Base-by-base conservation (phyloP, 1,140 invertebrate species). In the Aporrectodea caliginosa region DNA sequence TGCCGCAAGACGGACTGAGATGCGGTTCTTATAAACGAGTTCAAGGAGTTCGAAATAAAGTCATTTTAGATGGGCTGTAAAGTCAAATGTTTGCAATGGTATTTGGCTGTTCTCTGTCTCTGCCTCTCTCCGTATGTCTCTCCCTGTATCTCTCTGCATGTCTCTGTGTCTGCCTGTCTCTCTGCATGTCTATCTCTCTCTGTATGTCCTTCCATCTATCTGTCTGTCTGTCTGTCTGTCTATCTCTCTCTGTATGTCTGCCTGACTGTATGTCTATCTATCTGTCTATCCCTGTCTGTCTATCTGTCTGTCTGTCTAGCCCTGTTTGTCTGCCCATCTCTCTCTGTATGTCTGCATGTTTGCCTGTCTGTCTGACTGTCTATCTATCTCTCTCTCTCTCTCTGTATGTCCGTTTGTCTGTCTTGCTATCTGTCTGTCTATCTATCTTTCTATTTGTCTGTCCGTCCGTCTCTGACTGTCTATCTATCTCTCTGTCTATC, bases 161-260 rank as follows among this genome's bases (percentile, higher is more conserved):
- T 58, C 43, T 58, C 6, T 58, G 6, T 58, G 43, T 58, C 43
- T 58, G 43, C 22, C 43, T 58, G 43, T 58, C 43, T 58, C 6
- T 58, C 43, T 58, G n/a, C n/a, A n/a, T n/a, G n/a, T n/a, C n/a
- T n/a, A n/a, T n/a, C n/a, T n/a, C n/a, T n/a, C n/a, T n/a, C n/a
- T n/a, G n/a, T n/a, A n/a, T n/a, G 43, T 58, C 43, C 22, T 6
- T 58, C 43, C 22, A 22, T 58, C 43, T 58, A 22, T 58, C 43
- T 58, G 43, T 58, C 43, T 58, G 43, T 58, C 43, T 58, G 43
- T 58, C 43, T 58, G 43, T 58, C 43, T 58, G 43, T 58, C 43
- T 58, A 22, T 22, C 43, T 58, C 6, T 22, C 43, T 58, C n/a
- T n/a, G 43, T 58, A 6, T 58, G 43, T 58, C 43, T 58, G 43